Evolutionary conservation across 2,113 vertebrate species (phyloP), one percentile per base, ranked within the genome.

Genomic region (Sander vitreus): DNA sequence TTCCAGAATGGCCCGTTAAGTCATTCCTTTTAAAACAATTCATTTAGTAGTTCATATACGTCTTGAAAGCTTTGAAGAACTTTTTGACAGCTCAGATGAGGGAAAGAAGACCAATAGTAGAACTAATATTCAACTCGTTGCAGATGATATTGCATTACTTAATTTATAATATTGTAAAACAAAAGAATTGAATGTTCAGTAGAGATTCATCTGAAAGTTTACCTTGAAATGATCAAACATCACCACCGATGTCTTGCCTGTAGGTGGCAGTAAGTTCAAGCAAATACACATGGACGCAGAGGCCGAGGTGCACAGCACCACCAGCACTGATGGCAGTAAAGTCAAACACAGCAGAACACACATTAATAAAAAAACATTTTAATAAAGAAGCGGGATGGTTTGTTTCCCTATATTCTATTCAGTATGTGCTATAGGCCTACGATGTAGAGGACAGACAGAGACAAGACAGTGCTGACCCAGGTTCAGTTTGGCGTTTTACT

Each of bases 361-460:
- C 5, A 11, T 36, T 23, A 23, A 72, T 65, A 43, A 62, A 73
- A 70, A 76, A 89, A 85, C 43, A 60, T 60, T 93, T 93, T 93
- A 93, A 91, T 93, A 88, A 92, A 88, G 77, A 79, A 64, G 11
- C 13, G 6, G 71, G 79, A 83, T 62, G 54, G 39, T 86, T 83
- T 14, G 47, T 36, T 83, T 80, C 78, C 73, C 79, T 63, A 43
- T 62, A 47, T 50, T 80, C 75, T 84, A 70, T 85, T 85, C 87
- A 90, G 80, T 36, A 90, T 74, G 81, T 81, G 78, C 84, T 83
- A 74, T 85, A 43, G 9, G 10, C 39, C 39, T 43, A 87, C 86
- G 88, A 81, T 23, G 47, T n/a, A 59, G 78, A 76, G 43, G 62
- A 82, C 53, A 73, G 65, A 78, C 70, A 58, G 50, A 53, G 80